These are phyloP conservation scores for Volucella bombylans DNA, from an alignment of 2,888 invertebrate species.

Conservation along the genomic window DNA sequence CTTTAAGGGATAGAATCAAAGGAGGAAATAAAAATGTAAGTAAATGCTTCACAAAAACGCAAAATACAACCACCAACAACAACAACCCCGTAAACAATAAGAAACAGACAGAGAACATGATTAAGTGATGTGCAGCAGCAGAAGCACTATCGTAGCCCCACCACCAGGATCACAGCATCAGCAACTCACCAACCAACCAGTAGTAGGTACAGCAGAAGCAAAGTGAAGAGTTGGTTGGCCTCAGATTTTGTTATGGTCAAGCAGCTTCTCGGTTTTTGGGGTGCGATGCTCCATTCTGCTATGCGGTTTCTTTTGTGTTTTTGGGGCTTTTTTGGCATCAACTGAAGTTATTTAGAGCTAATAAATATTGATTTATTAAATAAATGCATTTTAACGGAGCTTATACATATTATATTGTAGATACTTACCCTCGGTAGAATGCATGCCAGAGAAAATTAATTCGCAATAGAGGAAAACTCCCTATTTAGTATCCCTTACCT, in stretches of 20 bases:
- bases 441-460: slow-evolving; percentile 18
- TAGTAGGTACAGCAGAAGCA: neutral
- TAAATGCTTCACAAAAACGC: slow-evolving; percentile 58
- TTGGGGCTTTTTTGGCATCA: slow-evolving; percentile 49
- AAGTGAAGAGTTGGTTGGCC: slow-evolving; percentile 42
- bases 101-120: slow-evolving; percentile 67
- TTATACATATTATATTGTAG: slow-evolving; percentile 33
- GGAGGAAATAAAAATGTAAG: neutral
- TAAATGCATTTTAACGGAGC: slow-evolving; percentile 53
- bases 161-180: no score
- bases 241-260: slow-evolving; percentile 47
- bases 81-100: slow-evolving; percentile 63
- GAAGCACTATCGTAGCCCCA: neutral
- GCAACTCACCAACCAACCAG: no score
- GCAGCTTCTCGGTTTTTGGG: slow-evolving; percentile 23
- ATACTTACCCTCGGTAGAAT: slow-evolving; percentile 29
- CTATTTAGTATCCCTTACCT: no score
- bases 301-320: slow-evolving; percentile 62
- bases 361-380: slow-evolving; percentile 64
- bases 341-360: slow-evolving; percentile 40
- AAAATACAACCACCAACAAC: slow-evolving; percentile 46
- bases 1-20: neutral
- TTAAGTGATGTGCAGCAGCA: slow-evolving; percentile 67
- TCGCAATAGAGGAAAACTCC: no score
- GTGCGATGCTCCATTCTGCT: slow-evolving; percentile 30